These are phyloP conservation scores for Girardia tigrina DNA, from an alignment of 2,888 invertebrate species.

Conservation along the genomic window DNA sequence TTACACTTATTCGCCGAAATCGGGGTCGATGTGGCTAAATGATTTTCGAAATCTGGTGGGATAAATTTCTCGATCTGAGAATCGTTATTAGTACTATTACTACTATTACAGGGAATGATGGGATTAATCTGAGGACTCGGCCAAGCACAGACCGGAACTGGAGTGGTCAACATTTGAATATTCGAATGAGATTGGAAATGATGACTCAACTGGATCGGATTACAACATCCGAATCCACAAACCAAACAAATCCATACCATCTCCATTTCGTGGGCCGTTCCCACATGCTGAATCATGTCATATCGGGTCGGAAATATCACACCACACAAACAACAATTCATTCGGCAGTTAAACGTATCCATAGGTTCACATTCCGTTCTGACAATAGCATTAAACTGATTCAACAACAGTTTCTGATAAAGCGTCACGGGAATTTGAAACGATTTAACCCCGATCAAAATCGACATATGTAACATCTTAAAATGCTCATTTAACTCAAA, in stretches of 20 bases:
- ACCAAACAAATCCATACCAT: not conserved
- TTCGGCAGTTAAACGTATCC: not conserved
- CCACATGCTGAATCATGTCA: slow-evolving; percentile 16
- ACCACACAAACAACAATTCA: not conserved
- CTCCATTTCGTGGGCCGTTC: not conserved
- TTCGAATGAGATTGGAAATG: slow-evolving; percentile 15
- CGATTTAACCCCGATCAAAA: not conserved
- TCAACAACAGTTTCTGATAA: not conserved
- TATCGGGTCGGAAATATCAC: not conserved
- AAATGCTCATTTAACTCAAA: not conserved
- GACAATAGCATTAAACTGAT: not conserved
- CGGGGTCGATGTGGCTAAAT: not conserved
- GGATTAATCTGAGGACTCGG: not conserved
- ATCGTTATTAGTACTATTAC: not conserved
- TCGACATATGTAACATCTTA: not conserved
- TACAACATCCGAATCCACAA: not conserved
- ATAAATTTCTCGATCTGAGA: slow-evolving; percentile 10
- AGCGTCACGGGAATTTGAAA: slow-evolving; percentile 10
- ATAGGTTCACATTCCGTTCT: slow-evolving; percentile 6
- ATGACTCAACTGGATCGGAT: slow-evolving; percentile 7
- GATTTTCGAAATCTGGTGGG: slow-evolving; percentile 13
- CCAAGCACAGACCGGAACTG: not conserved
- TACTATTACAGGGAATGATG: not conserved
- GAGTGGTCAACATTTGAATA: not conserved
- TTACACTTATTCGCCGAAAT: not conserved